A percentile compares a stretch with the other conserved stretches of the same genome.
Conservation (phyloP, 53 echinoderm and acorn worm genomes). For the Crossaster papposus region DNA sequence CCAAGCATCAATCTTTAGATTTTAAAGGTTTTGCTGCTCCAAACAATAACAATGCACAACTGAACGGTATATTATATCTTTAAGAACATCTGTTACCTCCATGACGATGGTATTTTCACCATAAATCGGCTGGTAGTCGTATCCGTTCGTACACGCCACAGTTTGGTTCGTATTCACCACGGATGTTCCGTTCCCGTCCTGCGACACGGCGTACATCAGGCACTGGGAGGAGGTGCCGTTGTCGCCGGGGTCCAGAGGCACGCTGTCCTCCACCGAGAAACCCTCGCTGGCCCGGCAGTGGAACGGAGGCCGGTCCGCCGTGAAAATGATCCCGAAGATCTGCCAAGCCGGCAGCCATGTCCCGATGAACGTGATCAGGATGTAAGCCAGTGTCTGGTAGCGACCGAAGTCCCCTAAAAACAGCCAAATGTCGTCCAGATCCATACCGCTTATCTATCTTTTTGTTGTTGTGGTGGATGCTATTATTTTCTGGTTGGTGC, state of each 20-base stretch:
- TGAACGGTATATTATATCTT: too few species aligned
- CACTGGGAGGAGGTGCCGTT: conserved; percentile 38
- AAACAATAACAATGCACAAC: too few species aligned
- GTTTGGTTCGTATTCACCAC: conserved; percentile 43
- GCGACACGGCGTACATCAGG: conserved; percentile 48
- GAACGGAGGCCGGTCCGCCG: conserved; percentile 56
- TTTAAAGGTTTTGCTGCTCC: too few species aligned
- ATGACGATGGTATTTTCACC: conserved; percentile 78
- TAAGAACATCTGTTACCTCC: conserved; percentile 68
- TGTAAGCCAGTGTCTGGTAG: conserved; percentile 77
- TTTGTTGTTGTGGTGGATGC: background rate
- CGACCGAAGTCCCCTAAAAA: conserved; percentile 86
- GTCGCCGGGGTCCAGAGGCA: background rate
- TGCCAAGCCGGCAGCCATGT: conserved; percentile 95
- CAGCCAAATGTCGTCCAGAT: conserved; percentile 78
- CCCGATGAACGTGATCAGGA: conserved; percentile 75
- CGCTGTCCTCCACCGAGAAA: conserved; percentile 40
- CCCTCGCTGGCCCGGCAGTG: conserved; percentile 60
- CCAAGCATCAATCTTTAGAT: too few species aligned
- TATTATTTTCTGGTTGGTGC: background rate
- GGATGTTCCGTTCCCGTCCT: conserved; percentile 36
- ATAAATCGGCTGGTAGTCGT: conserved; percentile 54
- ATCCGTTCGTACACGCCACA: conserved; percentile 67
- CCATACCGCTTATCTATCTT: conserved; percentile 72
- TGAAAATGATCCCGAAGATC: conserved; percentile 72